Evolutionary conservation across 2,888 invertebrate genomes (phyloP), one percentile per base, ranked within the genome.

Genomic region (Stegophylla sp.): DNA sequence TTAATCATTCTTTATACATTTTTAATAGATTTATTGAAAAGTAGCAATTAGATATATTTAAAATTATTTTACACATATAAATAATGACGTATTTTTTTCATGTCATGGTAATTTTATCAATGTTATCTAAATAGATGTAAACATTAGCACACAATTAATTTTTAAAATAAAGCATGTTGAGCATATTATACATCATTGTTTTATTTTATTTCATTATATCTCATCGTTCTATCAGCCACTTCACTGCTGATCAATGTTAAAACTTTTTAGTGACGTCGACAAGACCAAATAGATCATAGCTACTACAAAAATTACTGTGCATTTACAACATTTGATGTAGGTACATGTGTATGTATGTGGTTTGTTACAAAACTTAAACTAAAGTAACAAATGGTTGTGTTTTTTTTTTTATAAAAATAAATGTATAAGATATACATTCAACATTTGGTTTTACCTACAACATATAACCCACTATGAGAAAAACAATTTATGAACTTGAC

Each of bases 161-260:
- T 76, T 53, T 53, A 1, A 64, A 75, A 51, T 64, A 64, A 66
- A 76, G 15, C 53, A 17, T 66, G 41, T 66, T 53, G 51, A 74
- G 51, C 41, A 41, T 75, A 71, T 51, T 79, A 73, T 34, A 61
- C 56, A 23, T 72, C 56, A 75, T 76, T 51, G 48, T 71, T 82
- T 64, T 83, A 82, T 81, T 82, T 83, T 83, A 83, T 83, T 83
- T 83, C 83, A n/a, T n/a, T n/a, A n/a, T n/a, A n/a, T 83, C 69
- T 82, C 75, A 64, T 64, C 79, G 66, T 82, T 69, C 74, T 75
- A 75, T 82, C 56, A 71, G 83, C 81, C 82, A 75, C 63, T 51
- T 51, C 51, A 75, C 59, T 26, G 74, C 82, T 82, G 72, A 82
- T 83, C 84, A 83, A 84, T 76, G 82, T 71, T 59, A 79, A 64